phyloP scores from a whole-genome alignment of 2,113 vertebrate species.

The Atractosteus spatula region DNA sequence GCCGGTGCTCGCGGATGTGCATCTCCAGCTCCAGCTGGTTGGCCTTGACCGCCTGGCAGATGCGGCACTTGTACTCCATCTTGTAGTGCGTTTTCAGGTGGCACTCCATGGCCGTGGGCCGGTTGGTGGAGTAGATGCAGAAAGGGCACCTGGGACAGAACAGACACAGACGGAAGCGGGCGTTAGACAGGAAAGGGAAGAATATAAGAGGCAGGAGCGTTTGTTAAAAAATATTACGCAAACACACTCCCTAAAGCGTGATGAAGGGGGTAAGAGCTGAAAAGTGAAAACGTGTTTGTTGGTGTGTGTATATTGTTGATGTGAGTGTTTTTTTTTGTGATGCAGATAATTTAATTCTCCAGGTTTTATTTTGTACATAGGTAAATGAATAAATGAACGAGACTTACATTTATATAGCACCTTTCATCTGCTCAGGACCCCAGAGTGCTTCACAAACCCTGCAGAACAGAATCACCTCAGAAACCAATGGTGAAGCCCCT shows the following conservation, averaged over 20 bases:
- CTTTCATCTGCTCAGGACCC: conserved; percentile 81
- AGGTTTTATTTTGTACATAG: conserved; percentile 61
- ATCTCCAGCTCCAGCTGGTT: conserved; percentile 96
- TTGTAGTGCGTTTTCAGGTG: conserved; percentile 98
- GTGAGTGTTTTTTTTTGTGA: conserved; percentile 31
- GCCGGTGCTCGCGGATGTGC: conserved; percentile 93
- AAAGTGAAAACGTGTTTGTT: conserved; percentile 31
- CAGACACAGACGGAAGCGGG: conserved; percentile 19
- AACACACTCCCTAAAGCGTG: conserved; percentile 2
- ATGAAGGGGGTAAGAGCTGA: background rate
- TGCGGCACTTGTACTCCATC: conserved; percentile 98
- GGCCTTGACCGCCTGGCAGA: conserved; percentile 94
- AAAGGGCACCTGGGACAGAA: conserved; percentile 86
- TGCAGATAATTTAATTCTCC: conserved; percentile 30
- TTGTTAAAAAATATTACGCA: background rate
- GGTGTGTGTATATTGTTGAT: conserved; percentile 16
- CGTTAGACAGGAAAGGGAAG: background rate
- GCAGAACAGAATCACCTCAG: conserved; percentile 82
- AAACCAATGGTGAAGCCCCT: conserved; percentile 65
- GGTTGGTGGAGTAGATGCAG: conserved; percentile 98
- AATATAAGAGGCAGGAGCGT: background rate
- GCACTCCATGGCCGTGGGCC: conserved; percentile 96
- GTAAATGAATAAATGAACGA: conserved; percentile 78
- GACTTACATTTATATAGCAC: conserved; percentile 84
- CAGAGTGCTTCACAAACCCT: conserved; percentile 82